These are phyloP conservation scores for Dexiosoma caninum DNA, from an alignment of 2,888 invertebrate genomes.

Conservation along the genomic window DNA sequence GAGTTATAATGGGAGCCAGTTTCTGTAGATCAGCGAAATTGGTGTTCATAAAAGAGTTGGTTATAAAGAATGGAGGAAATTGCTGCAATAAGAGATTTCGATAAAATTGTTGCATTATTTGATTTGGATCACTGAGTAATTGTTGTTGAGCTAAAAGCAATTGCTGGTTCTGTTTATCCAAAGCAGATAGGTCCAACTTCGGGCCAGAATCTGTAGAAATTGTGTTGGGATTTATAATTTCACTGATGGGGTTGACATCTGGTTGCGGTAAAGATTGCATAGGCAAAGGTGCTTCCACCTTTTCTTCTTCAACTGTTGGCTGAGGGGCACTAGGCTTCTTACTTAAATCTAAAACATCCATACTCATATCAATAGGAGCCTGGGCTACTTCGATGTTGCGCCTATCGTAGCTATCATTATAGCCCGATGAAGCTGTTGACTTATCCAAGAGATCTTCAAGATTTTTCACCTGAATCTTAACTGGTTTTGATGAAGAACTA, in stretches of 20 bases:
- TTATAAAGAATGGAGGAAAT: constrained; percentile 83
- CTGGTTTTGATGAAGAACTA: constrained; percentile 76
- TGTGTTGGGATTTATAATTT: constrained; percentile 15
- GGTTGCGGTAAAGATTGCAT: constrained; percentile 59
- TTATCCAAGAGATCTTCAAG: constrained; percentile 81
- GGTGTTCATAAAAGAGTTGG: constrained; percentile 79
- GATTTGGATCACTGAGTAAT: constrained; percentile 77
- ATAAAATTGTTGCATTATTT: constrained; percentile 82
- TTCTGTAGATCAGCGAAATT: constrained; percentile 81
- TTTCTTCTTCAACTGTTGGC: constrained; percentile 21
- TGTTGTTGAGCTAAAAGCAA: constrained; percentile 82
- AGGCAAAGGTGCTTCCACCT: constrained; percentile 21
- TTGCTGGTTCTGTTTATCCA: constrained; percentile 80
- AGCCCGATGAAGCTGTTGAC: constrained; percentile 64
- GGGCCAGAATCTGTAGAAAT: constrained; percentile 47
- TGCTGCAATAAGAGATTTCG: constrained; percentile 81
- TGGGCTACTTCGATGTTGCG: constrained; percentile 78
- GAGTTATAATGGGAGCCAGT: constrained; percentile 78
- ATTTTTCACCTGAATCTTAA: constrained; percentile 82
- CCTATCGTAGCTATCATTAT: constrained; percentile 76
- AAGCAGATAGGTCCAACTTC: constrained; percentile 74
- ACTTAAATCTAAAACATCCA: constrained; percentile 90
- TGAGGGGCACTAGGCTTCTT: constrained; percentile 81
- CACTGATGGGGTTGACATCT: constrained; percentile 79
- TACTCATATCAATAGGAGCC: constrained; percentile 84